These are phyloP conservation scores for Pao palembangensis DNA, from an alignment of 2,113 vertebrate genomes.

Conservation along the genomic window DNA sequence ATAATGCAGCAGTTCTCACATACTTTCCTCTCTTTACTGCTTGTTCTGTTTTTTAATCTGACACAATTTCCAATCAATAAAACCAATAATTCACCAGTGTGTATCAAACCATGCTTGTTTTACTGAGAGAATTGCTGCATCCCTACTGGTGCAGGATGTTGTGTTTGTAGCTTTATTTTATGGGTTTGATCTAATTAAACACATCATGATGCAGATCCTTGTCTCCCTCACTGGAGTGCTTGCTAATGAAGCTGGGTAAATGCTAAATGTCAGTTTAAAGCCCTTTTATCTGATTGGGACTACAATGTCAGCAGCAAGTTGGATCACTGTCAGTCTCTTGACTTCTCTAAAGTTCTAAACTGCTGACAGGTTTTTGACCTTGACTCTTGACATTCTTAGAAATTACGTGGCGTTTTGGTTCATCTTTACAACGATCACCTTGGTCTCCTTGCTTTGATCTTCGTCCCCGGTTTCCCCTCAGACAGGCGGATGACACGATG, in stretches of 20 bases:
- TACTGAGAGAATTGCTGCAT: too few relatives aligned
- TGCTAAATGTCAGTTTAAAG: conserved; percentile 1
- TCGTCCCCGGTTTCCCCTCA: conserved; percentile 22
- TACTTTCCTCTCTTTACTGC: too few relatives aligned
- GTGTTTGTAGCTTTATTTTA: too few relatives aligned
- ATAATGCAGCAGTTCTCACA: too few relatives aligned
- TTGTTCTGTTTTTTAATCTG: too few relatives aligned
- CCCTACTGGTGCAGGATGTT: too few relatives aligned
- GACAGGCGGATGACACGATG: conserved; percentile 24
- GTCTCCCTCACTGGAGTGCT: conserved; percentile 1
- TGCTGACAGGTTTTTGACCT: conserved; percentile 17
- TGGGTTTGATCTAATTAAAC: too few relatives aligned
- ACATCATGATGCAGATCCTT: background rate
- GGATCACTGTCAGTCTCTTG: background rate
- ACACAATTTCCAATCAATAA: too few relatives aligned
- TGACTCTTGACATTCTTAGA: conserved; percentile 17
- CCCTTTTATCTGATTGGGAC: background rate
- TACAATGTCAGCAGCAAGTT: background rate
- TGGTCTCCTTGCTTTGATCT: conserved; percentile 25
- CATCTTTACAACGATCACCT: conserved; percentile 30
- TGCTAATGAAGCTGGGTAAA: background rate
- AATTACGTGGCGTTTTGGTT: conserved; percentile 11
- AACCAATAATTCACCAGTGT: too few relatives aligned
- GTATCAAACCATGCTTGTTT: too few relatives aligned
- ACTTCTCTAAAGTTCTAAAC: background rate